A percentile compares a stretch with the other conserved stretches of the same genome.
Evolutionary conservation across 1,140 invertebrate species (phyloP).

Genomic region (Vollenhovia emeryi): DNA sequence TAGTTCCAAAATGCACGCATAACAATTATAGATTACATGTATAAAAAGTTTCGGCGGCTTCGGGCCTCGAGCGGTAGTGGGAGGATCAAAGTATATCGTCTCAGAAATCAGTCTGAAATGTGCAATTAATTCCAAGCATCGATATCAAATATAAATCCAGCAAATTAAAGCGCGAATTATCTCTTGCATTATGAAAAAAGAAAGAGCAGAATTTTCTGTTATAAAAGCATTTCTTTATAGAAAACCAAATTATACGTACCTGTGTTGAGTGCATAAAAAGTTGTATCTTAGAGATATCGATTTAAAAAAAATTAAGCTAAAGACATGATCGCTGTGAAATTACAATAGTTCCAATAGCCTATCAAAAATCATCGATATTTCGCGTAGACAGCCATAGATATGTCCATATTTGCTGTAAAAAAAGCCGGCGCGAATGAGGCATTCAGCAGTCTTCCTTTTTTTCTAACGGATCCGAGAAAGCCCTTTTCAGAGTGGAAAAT

Average conservation of each 20-base stretch:
- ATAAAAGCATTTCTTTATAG: too few species aligned
- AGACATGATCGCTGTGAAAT: not conserved
- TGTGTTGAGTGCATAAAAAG: not conserved
- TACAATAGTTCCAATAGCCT: not conserved
- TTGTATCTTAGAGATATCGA: not conserved
- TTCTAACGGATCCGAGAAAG: not conserved
- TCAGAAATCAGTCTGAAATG: too few species aligned
- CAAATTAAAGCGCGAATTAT: not conserved
- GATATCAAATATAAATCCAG: not conserved
- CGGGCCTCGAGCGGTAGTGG: too few species aligned
- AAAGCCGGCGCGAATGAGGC: not conserved
- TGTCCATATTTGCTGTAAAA: not conserved
- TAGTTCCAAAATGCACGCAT: too few species aligned
- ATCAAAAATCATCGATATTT: constrained; percentile 11
- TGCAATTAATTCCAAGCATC: too few species aligned
- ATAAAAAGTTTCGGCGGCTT: too few species aligned
- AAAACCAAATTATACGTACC: not conserved
- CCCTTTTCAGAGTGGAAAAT: constrained; percentile 54
- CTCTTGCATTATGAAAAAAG: not conserved
- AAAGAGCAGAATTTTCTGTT: not conserved
- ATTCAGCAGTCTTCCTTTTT: constrained; percentile 3
- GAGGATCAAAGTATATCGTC: too few species aligned
- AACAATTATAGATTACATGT: too few species aligned
- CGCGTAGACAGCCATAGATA: not conserved
- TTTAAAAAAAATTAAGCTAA: not conserved